A percentile compares a stretch with the other conserved stretches of the same genome.
phyloP scores from a whole-genome alignment of 2,888 invertebrate genomes.

The Eupithecia subumbrata region DNA sequence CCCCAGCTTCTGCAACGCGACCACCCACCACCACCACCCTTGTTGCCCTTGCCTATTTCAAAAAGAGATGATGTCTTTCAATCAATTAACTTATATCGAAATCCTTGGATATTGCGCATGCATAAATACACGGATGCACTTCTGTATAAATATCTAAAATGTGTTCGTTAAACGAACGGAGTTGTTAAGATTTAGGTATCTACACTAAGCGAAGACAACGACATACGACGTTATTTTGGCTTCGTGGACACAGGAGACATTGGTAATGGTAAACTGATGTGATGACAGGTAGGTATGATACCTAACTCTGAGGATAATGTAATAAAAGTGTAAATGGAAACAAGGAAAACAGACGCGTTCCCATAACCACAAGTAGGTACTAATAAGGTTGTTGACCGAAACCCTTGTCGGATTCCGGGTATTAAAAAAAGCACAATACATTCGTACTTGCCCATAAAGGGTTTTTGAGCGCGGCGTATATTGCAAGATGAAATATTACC shows the following conservation, averaged over 20 bases:
- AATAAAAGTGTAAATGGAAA: conserved; percentile 9
- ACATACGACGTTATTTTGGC: neutral
- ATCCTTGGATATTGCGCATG: neutral
- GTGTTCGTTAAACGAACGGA: neutral
- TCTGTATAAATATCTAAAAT: neutral
- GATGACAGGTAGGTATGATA: neutral
- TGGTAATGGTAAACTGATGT: neutral
- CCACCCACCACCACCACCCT: neutral
- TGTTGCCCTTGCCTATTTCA: neutral
- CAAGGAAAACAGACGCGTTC: conserved; percentile 31
- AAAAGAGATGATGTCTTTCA: neutral
- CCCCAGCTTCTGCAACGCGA: conserved; percentile 29
- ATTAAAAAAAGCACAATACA: conserved; percentile 28
- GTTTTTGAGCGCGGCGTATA: conserved; percentile 13
- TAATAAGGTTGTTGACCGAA: conserved; percentile 31
- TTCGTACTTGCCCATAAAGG: conserved; percentile 19
- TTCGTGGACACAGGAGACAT: neutral
- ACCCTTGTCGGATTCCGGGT: conserved; percentile 37
- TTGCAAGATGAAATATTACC: conserved; percentile 20
- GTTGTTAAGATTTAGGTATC: neutral
- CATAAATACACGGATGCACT: neutral
- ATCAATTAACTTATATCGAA: neutral
- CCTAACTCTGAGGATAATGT: neutral
- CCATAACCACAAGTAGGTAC: conserved; percentile 19
- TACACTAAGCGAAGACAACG: neutral